These are phyloP conservation scores for Drosophila incognita DNA, from an alignment of 2,888 invertebrate species.

Conservation along the genomic window DNA sequence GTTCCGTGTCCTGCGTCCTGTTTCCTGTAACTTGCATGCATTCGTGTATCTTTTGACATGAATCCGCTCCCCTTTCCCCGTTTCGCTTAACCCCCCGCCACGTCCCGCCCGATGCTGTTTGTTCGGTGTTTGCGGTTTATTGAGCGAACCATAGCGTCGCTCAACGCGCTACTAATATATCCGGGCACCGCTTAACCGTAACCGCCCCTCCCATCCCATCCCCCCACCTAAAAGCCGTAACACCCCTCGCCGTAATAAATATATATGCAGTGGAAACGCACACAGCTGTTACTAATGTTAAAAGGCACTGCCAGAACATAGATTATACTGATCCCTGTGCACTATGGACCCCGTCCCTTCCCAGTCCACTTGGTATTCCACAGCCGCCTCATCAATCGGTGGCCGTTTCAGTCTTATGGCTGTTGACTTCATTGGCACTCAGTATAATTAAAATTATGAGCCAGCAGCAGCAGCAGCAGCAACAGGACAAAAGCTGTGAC, in stretches of 20 bases:
- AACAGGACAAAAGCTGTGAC: slow-evolving; percentile 57
- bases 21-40: slow-evolving; percentile 46
- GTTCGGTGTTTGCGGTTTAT: slow-evolving; percentile 68
- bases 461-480: slow-evolving; percentile 42
- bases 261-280: slow-evolving; percentile 75
- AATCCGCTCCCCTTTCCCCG: background rate
- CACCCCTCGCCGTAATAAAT: slow-evolving; percentile 61
- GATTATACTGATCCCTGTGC: slow-evolving; percentile 49
- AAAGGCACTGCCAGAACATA: slow-evolving; percentile 54
- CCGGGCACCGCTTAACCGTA: slow-evolving; percentile 65
- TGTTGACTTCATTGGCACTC: slow-evolving; percentile 81
- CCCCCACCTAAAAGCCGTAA: background rate
- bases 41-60: slow-evolving; percentile 53
- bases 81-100: background rate
- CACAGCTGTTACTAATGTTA: slow-evolving; percentile 76
- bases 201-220: slow-evolving; percentile 34
- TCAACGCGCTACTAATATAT: slow-evolving; percentile 72
- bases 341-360: background rate
- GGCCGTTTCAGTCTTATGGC: slow-evolving; percentile 70
- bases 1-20: slow-evolving; percentile 33
- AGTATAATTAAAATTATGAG: slow-evolving; percentile 82
- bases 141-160: slow-evolving; percentile 55
- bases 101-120: background rate
- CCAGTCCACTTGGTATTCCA: background rate
- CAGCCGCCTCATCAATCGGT: slow-evolving; percentile 67